Evolutionary conservation across 2,797 vertebrate genomes (phyloP).

Genomic region (Coregonus suidteri): DNA sequence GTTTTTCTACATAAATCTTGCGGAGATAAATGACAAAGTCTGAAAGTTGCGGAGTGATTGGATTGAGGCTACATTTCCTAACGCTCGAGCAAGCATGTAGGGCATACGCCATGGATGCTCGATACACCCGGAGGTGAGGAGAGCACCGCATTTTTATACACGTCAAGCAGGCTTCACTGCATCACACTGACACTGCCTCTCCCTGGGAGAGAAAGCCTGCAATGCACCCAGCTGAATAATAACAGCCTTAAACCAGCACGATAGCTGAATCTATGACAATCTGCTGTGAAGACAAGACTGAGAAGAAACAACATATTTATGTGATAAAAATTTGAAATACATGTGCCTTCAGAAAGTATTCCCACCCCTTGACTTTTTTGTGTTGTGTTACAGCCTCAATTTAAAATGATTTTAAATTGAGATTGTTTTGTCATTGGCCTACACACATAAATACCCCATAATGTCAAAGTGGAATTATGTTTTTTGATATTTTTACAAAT

Average conservation of each 20-base stretch:
- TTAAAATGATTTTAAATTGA: no score
- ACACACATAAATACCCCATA: no score
- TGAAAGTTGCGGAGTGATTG: constrained; percentile 54
- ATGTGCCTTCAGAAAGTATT: no score
- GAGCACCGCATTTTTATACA: constrained; percentile 45
- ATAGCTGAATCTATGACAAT: neutral
- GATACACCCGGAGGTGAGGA: constrained; percentile 73
- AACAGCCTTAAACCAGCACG: constrained; percentile 13
- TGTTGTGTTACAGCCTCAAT: no score
- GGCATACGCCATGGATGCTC: constrained; percentile 72
- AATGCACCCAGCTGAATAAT: constrained; percentile 4
- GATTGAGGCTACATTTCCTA: constrained; percentile 65
- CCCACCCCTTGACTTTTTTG: no score
- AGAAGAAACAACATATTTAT: constrained; percentile 38
- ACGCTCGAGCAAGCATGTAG: constrained; percentile 81
- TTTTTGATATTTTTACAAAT: no score
- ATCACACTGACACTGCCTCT: constrained; percentile 65
- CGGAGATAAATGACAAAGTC: constrained; percentile 64
- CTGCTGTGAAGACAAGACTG: neutral
- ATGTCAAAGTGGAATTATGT: no score
- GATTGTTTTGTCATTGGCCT: no score
- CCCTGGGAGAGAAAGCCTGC: constrained; percentile 48
- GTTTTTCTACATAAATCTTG: constrained; percentile 38
- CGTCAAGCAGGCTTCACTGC: constrained; percentile 67
- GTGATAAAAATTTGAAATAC: neutral